phyloP scores from a whole-genome alignment of 2,888 invertebrate species.

The Mythimna ferrago region DNA sequence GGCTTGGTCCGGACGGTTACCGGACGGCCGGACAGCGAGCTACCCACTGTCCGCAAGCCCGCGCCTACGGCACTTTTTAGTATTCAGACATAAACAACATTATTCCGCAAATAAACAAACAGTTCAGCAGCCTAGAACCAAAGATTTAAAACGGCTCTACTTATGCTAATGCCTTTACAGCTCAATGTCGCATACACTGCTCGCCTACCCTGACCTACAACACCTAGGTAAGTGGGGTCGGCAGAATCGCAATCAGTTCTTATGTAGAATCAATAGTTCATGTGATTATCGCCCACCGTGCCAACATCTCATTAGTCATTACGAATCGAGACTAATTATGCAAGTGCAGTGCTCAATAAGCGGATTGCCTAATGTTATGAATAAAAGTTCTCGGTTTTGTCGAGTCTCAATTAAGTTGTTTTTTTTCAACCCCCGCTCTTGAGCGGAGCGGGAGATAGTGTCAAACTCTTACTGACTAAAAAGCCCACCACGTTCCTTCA shows the following conservation, averaged over 20 bases:
- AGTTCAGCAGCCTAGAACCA: too few relatives aligned
- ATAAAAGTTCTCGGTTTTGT: background rate
- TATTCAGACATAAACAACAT: too few relatives aligned
- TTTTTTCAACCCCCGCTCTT: too few relatives aligned
- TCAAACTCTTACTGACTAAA: too few relatives aligned
- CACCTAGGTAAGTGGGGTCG: background rate
- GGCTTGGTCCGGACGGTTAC: too few relatives aligned
- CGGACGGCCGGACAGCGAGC: too few relatives aligned
- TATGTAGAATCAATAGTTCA: constrained; percentile 18
- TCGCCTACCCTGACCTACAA: constrained; percentile 18
- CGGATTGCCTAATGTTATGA: background rate
- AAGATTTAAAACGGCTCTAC: background rate
- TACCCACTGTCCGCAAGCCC: too few relatives aligned
- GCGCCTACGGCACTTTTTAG: too few relatives aligned
- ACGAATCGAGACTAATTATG: constrained; percentile 29
- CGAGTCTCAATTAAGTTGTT: background rate
- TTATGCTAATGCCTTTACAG: background rate
- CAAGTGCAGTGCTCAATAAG: background rate
- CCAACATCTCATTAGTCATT: constrained; percentile 30
- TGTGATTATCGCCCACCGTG: constrained; percentile 28
- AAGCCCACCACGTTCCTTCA: too few relatives aligned
- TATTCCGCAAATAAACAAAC: too few relatives aligned
- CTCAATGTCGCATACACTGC: background rate
- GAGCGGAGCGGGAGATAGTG: too few relatives aligned
- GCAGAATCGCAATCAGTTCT: constrained; percentile 18